phyloP scores from a whole-genome alignment of 53 echinoderm and acorn worm species.

The Pentamera pediparva region DNA sequence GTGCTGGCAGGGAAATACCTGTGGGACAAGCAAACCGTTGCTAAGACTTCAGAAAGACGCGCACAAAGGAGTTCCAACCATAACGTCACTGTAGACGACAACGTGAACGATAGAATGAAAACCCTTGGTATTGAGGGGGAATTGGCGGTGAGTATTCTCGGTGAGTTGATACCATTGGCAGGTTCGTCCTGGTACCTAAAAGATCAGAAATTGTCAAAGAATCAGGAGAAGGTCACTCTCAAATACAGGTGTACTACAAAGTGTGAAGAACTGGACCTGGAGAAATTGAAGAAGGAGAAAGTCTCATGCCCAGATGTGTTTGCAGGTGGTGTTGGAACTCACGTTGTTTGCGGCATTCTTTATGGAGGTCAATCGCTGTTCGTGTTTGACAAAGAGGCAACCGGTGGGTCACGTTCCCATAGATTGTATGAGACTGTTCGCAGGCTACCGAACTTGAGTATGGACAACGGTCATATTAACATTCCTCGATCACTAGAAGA shows the following conservation, averaged over 20 bases:
- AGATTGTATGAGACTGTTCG: neutral
- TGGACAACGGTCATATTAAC: too few relatives aligned
- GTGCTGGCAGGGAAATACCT: constrained; percentile 35
- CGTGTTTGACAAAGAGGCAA: constrained; percentile 40
- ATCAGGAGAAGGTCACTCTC: constrained; percentile 39
- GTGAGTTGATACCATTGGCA: constrained; percentile 23
- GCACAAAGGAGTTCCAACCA: constrained; percentile 19
- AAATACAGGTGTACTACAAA: constrained; percentile 48
- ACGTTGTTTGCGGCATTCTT: constrained; percentile 42
- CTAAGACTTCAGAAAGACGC: constrained; percentile 1
- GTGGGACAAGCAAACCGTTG: constrained; percentile 28
- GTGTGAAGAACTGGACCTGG: constrained; percentile 50
- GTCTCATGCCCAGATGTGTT: constrained; percentile 44
- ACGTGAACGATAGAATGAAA: too few relatives aligned
- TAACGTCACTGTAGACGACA: constrained; percentile 29
- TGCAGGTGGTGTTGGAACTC: constrained; percentile 41
- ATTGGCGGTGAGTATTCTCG: constrained; percentile 39
- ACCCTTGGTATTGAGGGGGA: constrained; percentile 23
- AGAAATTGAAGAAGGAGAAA: constrained; percentile 26
- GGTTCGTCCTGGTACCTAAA: constrained; percentile 48
- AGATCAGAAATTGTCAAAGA: constrained; percentile 9
- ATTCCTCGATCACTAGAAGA: too few relatives aligned
- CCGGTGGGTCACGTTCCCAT: neutral
- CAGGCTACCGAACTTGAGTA: neutral
- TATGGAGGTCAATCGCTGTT: constrained; percentile 59